Evolutionary conservation across 2,797 vertebrate genomes (phyloP), one percentile per base, ranked within the genome.

Genomic region (Emydoidea blandingii): DNA sequence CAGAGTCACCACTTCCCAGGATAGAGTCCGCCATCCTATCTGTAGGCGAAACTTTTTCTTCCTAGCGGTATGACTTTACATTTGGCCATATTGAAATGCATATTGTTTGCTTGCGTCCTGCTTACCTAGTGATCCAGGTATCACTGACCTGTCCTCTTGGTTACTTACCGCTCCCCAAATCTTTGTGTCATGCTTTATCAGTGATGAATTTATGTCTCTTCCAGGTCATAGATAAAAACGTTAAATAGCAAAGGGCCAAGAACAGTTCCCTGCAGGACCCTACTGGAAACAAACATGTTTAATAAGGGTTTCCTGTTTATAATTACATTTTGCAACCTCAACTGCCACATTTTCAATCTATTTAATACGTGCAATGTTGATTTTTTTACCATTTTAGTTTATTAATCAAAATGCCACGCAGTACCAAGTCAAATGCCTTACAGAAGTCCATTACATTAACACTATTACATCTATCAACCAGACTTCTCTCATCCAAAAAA

Each of bases 161-260:
- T 76, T 90, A 78, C 91, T 93, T 79, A 80, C 49, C 11, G 80
- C 25, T 82, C 15, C 18, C n/a, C 12, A 27, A 2, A 11, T 83
- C 16, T 85, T 91, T 91, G n/a, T 41, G 14, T 76, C 7, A 25
- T 49, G 0, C 62, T 90, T 93, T 31, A 5, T n/a, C 56, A 88
- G 9, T 74, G 80, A 52, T 72, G 12, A 49, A 85, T 91, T 85
- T 76, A 83, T 81, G 12, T 86, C 10, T 82, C 56, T 92, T 86
- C 25, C 1, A 27, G n/a, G 89, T 5, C 3, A 27, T 29, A 82
- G 53, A 41, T 1, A 5, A 10, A 74, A 47, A 1, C 50, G 4
- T 88, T 84, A 74, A 37, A n/a, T 3, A 80, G 6, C 9, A 12
- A 1, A 79, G 34, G 25, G 25, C 76, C 25, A 72, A 91, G n/a